A percentile compares a stretch with the other conserved stretches of the same genome.
These are phyloP conservation scores for Chrysopa pallens DNA, from an alignment of 1,140 invertebrate species.

Conservation along the genomic window DNA sequence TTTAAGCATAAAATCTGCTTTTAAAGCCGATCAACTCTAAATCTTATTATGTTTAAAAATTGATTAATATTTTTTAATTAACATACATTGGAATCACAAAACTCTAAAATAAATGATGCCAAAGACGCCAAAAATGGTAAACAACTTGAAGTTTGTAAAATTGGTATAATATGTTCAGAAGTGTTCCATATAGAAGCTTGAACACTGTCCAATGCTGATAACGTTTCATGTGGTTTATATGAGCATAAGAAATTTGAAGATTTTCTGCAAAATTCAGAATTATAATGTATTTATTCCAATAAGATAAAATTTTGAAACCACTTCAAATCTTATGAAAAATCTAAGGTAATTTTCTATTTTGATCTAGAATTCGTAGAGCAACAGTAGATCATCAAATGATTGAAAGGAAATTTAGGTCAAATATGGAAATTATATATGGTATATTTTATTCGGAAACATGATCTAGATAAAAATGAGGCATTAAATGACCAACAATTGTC, in stretches of 20 bases:
- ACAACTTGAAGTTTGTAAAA: conserved; percentile 27
- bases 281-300: conserved; percentile 3
- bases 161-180: conserved; percentile 28
- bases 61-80: too few species aligned
- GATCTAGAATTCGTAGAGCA: too few species aligned
- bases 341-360: too few species aligned
- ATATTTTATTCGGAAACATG: too few species aligned
- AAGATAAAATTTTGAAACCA: conserved; percentile 6
- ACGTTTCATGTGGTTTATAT: conserved; percentile 22
- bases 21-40: too few species aligned
- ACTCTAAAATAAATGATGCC: conserved; percentile 18
- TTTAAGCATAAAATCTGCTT: too few species aligned
- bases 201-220: conserved; percentile 19
- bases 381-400: too few species aligned
- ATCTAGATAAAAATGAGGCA: conserved; percentile 41
- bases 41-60: too few species aligned
- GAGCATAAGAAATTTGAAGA: conserved; percentile 26
- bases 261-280: conserved; percentile 19
- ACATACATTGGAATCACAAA: conserved; percentile 9
- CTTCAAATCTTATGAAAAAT: conserved; percentile 3
- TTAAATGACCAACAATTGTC: conserved; percentile 71
- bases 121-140: conserved; percentile 27
- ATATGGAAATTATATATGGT: too few species aligned
- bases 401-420: too few species aligned
- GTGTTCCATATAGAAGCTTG: conserved; percentile 24